Base-by-base conservation (phyloP, 2,797 vertebrate genomes). In the Miopithecus talapoin region DNA sequence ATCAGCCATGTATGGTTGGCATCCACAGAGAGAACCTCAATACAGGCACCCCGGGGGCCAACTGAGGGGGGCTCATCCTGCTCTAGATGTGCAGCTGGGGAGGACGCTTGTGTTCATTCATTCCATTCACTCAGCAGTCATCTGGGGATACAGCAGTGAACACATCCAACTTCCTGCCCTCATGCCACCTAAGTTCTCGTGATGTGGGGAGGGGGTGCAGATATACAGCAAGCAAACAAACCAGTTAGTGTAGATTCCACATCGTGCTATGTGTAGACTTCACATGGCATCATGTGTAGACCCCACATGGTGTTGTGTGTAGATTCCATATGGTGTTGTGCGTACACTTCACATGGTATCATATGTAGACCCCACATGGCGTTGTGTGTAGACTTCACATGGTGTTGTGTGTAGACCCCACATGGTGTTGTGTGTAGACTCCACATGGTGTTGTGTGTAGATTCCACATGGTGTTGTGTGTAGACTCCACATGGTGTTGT, bases 401-500 rank as follows among this genome's bases (percentile, higher is more conserved):
- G 13, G 59, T 1, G 7, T 74, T 6, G 0, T 1, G 9, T 19
- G 1, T 22, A 72, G 39, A 72, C 43, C 4, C 10, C 7, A 8
- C 13, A 4, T 1, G 6, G 74, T 1, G 26, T 74, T 6, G 0
- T 1, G 9, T 17, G 1, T 21, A 80, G 8, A 57, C 64, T 0
- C 28, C 7, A 5, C 2, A 3, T 1, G 1, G 59, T 2, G 28
- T 59, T 4, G 0, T 1, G 13, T 19, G 1, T 21, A 80, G 50
- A 72, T 28, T 0, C 16, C 5, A 8, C 4, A 3, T 1, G 3
- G 75, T 2, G 21, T 74, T 4, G 0, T 1, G 2, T 12, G 1
- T 21, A 80, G 61, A 70, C 43, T 2, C 14, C 3, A 8, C 8
- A 4, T 2, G 9, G 59, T 22, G 0, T 55, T 55, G 2, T 1